These are phyloP conservation scores for Ptiloglossa arizonensis DNA, from an alignment of 1,140 invertebrate species.

Conservation along the genomic window DNA sequence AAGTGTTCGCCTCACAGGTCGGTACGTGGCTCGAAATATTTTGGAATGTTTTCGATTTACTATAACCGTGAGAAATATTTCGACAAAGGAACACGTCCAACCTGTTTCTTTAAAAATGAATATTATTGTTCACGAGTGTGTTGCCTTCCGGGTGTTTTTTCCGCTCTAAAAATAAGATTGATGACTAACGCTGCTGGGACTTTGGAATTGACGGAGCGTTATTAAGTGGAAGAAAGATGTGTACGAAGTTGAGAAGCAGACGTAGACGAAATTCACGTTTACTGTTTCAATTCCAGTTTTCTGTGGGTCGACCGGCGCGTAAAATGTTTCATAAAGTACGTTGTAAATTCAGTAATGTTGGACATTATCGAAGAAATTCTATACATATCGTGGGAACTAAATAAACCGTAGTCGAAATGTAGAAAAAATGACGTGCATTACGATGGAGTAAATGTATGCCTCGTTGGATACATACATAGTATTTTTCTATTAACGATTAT, in stretches of 20 bases:
- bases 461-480: no score
- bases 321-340: no score
- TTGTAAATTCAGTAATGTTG: no score
- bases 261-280: background rate
- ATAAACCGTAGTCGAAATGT: no score
- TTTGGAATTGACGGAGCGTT: conserved; percentile 13
- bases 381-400: no score
- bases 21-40: background rate
- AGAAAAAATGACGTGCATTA: no score
- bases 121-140: background rate
- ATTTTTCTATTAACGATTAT: no score
- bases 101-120: background rate
- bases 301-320: no score
- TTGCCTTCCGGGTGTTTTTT: background rate
- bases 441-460: no score
- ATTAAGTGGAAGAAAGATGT: background rate
- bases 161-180: conserved; percentile 15
- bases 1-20: background rate
- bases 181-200: background rate
- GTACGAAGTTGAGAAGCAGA: background rate
- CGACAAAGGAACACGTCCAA: background rate
- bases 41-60: background rate
- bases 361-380: no score
- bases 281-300: background rate
- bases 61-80: background rate